These are phyloP conservation scores for Eremobia ochroleuca DNA, from an alignment of 2,888 invertebrate species.

Conservation along the genomic window DNA sequence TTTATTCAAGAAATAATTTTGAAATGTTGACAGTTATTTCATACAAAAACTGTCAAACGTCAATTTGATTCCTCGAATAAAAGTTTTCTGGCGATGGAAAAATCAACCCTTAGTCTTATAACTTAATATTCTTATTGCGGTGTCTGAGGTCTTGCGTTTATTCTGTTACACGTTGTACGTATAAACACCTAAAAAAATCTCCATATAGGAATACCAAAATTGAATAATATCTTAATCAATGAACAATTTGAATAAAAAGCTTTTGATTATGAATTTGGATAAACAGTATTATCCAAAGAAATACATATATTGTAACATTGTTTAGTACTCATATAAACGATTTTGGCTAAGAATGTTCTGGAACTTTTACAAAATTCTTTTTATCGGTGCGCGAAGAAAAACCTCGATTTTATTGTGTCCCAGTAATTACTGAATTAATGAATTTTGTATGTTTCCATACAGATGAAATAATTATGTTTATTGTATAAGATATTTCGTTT, in stretches of 20 bases:
- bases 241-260: conserved; percentile 28
- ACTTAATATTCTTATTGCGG: background rate
- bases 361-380: conserved; percentile 52
- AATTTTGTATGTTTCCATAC: conserved; percentile 24
- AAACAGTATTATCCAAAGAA: conserved; percentile 30
- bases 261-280: no score
- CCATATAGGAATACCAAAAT: background rate
- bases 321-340: conserved; percentile 52
- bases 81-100: no score
- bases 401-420: conserved; percentile 42
- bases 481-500: background rate
- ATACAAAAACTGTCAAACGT: no score
- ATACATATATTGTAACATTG: conserved; percentile 50
- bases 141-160: background rate
- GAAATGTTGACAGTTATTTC: no score
- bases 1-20: no score
- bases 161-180: background rate
- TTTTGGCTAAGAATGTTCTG: conserved; percentile 53
- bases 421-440: conserved; percentile 60
- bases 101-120: no score
- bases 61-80: no score
- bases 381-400: conserved; percentile 57
- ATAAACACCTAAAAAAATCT: background rate
- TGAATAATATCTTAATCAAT: conserved; percentile 19
- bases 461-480: conserved; percentile 4